phyloP scores from a whole-genome alignment of 2,888 invertebrate genomes.

The Lamellibrachia satsuma region DNA sequence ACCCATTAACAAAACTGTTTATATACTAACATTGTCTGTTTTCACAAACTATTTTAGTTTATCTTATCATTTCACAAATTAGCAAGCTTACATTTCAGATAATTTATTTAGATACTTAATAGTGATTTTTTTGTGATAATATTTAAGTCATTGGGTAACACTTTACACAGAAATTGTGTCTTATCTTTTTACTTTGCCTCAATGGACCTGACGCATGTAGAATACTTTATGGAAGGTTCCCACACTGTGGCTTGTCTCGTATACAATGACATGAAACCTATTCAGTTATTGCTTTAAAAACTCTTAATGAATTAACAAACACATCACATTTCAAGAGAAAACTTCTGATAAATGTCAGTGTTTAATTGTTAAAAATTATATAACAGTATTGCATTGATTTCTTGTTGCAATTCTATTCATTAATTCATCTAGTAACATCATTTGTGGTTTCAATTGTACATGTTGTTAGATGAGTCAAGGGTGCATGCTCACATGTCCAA shows the following conservation, averaged over 20 bases:
- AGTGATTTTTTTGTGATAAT: not conserved
- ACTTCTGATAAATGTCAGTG: not conserved
- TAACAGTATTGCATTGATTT: not conserved
- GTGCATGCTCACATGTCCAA: not conserved
- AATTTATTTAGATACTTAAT: not conserved
- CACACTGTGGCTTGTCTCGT: not conserved
- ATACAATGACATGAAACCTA: not conserved
- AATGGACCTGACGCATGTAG: not conserved
- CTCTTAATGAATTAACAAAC: not conserved
- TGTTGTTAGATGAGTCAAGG: not conserved
- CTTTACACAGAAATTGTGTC: not conserved
- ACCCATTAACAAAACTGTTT: not conserved
- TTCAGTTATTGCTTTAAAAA: not conserved
- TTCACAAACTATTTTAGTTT: not conserved
- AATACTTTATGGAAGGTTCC: not conserved
- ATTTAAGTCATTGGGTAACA: not conserved
- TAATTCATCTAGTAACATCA: not conserved
- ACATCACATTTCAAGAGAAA: not conserved
- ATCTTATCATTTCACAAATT: not conserved
- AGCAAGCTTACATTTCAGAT: not conserved
- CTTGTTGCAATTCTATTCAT: not conserved
- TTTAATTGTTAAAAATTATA: not conserved
- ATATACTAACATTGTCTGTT: not conserved
- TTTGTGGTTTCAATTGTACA: not conserved
- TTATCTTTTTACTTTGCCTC: not conserved